Evolutionary conservation across 1,140 invertebrate genomes (phyloP), one percentile per base, ranked within the genome.

Genomic region (Drusus annulatus): DNA sequence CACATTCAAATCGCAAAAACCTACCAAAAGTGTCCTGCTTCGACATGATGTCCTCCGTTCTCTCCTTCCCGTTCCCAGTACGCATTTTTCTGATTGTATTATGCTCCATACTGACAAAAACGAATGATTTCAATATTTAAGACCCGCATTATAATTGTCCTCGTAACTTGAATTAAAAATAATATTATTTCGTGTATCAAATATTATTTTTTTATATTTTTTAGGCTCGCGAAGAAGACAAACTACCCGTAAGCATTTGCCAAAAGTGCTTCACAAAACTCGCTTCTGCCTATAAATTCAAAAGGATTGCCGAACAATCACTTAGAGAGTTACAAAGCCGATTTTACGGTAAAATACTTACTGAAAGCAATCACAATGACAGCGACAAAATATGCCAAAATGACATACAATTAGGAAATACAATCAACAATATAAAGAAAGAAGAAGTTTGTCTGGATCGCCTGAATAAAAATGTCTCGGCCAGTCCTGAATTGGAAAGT

Each of bases 231-330:
- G 25, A 31, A 56, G 52, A 17, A 56, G 71, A 75, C 25, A 19
- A n/a, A 16, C n/a, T 75, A 5, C 71, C 71, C 1, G 0, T 4
- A 16, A 75, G 58, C 5, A 58, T 75, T 13, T 75, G 71, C 19
- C 15, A 16, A 28, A 58, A 25, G 10, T 75, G 71, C 60, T 56
- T 58, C 8, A 25, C 52, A 3, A 75, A 75, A 58, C 36, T 75
- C 28, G 17, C 71, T 7, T 56, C 71, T 1, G 71, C 71, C 4
- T 75, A 75, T 25, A 58, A 75, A 36, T 58, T 75, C 6, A 75
- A 75, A 58, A 56, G 36, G 21, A 28, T 75, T 2, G 71, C 71
- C 10, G 71, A 75, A 75, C 16, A 56, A n/a, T 75, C 71, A 13
- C 25, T 71, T 21, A 71, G 51, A 23, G 19, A 71, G 7, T 71